phyloP scores from a whole-genome alignment of 2,888 invertebrate species.

The Oscheius sp. region DNA sequence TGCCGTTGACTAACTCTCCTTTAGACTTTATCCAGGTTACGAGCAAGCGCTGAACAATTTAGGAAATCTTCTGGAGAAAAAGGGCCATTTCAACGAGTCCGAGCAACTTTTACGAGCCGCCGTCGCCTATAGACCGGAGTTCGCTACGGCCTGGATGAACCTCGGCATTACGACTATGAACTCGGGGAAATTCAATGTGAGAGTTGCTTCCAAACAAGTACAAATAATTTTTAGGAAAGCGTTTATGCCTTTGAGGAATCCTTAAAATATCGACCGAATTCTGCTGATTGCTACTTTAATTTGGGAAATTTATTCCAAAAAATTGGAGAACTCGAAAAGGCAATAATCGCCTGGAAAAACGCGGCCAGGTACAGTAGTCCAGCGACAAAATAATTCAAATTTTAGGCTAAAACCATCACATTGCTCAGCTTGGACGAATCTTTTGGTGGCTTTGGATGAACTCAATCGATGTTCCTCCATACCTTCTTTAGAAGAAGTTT shows the following conservation, averaged over 20 bases:
- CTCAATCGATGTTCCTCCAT: conserved; percentile 79
- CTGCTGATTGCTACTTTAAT: conserved; percentile 93
- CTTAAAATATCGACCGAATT: conserved; percentile 80
- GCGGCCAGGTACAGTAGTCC: conserved; percentile 76
- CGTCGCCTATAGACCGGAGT: conserved; percentile 77
- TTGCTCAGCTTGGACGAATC: conserved; percentile 88
- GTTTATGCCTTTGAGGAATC: conserved; percentile 84
- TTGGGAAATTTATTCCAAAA: conserved; percentile 91
- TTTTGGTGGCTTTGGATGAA: conserved; percentile 78
- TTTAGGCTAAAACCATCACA: conserved; percentile 77
- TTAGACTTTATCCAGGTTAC: conserved; percentile 81
- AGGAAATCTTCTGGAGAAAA: conserved; percentile 78
- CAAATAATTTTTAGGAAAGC: conserved; percentile 76
- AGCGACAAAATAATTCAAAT: not conserved
- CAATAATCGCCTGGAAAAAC: conserved; percentile 83
- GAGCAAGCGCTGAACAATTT: conserved; percentile 93
- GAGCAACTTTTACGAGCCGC: conserved; percentile 38
- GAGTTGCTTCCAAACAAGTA: not conserved
- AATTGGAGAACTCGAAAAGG: conserved; percentile 79
- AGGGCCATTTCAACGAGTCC: conserved; percentile 43
- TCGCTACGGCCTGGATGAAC: conserved; percentile 98
- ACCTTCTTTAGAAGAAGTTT: conserved; percentile 79
- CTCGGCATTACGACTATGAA: conserved; percentile 88
- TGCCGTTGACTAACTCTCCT: conserved; percentile 19
- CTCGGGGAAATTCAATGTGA: conserved; percentile 8